phyloP scores from a whole-genome alignment of 2,888 invertebrate genomes.

The Spodoptera picta region DNA sequence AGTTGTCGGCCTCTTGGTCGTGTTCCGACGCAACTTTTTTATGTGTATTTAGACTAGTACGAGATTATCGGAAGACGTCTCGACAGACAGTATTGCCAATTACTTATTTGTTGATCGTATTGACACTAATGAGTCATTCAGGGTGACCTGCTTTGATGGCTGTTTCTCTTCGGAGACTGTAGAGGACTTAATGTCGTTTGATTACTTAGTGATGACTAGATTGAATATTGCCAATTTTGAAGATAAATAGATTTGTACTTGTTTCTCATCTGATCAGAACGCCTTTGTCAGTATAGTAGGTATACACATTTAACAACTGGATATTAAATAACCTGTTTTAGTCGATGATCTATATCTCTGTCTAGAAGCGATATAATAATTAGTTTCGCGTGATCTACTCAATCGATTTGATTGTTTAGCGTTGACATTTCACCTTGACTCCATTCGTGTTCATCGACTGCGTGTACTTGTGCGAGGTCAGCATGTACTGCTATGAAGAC shows the following conservation, averaged over 20 bases:
- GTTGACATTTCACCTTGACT: conserved; percentile 63
- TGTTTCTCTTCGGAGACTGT: conserved; percentile 48
- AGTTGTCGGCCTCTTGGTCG: conserved; percentile 64
- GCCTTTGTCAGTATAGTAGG: too few relatives aligned
- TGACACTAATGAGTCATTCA: conserved; percentile 55
- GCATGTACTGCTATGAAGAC: conserved; percentile 12
- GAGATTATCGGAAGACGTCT: conserved; percentile 56
- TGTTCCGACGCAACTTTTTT: conserved; percentile 68
- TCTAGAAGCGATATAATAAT: conserved; percentile 50
- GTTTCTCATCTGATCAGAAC: too few relatives aligned
- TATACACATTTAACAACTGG: too few relatives aligned
- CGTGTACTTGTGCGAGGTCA: conserved; percentile 37
- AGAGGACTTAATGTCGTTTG: conserved; percentile 18
- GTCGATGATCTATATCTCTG: conserved; percentile 40
- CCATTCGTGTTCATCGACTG: conserved; percentile 46
- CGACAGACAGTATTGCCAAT: conserved; percentile 39
- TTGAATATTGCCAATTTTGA: background rate
- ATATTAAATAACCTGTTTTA: conserved; percentile 8
- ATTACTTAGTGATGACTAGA: conserved; percentile 9
- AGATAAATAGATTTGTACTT: too few relatives aligned
- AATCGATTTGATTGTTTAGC: conserved; percentile 57
- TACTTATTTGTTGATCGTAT: conserved; percentile 51
- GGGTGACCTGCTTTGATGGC: conserved; percentile 42
- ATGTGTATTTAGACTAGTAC: conserved; percentile 66
- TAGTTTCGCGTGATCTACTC: conserved; percentile 61